These are phyloP conservation scores for Bergia puertoricense DNA, from an alignment of 92 coral and sea anemone genomes.

Conservation along the genomic window DNA sequence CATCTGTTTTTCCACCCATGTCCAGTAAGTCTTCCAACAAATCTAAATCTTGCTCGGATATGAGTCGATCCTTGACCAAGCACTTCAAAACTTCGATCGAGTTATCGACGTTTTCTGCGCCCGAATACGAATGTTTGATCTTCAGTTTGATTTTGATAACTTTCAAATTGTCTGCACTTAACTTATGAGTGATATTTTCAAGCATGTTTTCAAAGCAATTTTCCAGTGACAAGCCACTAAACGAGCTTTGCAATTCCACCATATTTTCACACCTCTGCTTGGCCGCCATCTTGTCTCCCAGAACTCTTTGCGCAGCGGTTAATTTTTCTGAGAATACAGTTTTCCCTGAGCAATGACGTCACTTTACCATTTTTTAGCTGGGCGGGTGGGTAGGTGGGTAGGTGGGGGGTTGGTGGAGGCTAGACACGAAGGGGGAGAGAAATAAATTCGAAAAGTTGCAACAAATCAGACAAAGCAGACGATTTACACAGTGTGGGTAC, in stretches of 20 bases:
- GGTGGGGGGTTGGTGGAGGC: too few species aligned
- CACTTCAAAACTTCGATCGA: conserved; percentile 48
- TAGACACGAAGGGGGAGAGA: too few species aligned
- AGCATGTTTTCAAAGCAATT: conserved; percentile 27
- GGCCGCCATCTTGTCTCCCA: conserved; percentile 43
- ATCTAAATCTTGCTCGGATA: conserved; percentile 62
- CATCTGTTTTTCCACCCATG: conserved; percentile 55
- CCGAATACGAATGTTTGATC: conserved; percentile 56
- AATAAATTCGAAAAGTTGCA: too few species aligned
- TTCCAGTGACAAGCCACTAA: conserved; percentile 22
- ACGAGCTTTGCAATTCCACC: conserved; percentile 23
- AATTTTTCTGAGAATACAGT: background rate
- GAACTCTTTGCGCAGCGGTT: background rate
- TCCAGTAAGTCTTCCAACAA: conserved; percentile 68
- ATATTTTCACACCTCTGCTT: background rate
- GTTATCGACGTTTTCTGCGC: conserved; percentile 41
- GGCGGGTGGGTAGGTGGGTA: too few species aligned
- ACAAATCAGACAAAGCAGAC: too few species aligned
- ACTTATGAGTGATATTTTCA: conserved; percentile 12
- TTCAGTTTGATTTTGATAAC: conserved; percentile 63
- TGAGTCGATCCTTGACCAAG: conserved; percentile 40
- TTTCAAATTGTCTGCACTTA: conserved; percentile 7
- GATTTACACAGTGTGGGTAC: too few species aligned
- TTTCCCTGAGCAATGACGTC: background rate
- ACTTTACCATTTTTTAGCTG: too few species aligned